Evolutionary conservation across 2,888 invertebrate genomes (phyloP).

Genomic region (Tanaodytes sp.): DNA sequence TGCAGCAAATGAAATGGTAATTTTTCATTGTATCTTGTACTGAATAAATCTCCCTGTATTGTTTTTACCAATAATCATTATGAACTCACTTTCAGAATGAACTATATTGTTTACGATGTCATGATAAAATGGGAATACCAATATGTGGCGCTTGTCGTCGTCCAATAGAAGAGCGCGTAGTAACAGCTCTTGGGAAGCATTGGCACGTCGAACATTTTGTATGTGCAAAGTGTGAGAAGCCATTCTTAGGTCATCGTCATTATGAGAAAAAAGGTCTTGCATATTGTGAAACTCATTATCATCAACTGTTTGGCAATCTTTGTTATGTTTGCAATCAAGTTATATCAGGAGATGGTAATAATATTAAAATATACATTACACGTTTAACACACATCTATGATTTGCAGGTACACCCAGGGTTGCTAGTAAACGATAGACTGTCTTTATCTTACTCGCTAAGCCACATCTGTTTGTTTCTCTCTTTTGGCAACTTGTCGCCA

Average conservation of each 20-base stretch:
- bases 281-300: slow-evolving; percentile 99
- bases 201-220: slow-evolving; percentile 99
- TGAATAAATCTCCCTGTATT: neutral
- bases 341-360: slow-evolving; percentile 93
- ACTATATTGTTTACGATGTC: slow-evolving; percentile 96
- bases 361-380: no score
- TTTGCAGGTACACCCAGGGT: no score
- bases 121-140: slow-evolving; percentile 99
- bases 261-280: slow-evolving; percentile 99
- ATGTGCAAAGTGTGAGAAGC: slow-evolving; percentile 99
- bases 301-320: slow-evolving; percentile 98
- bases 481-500: no score
- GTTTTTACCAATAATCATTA: neutral
- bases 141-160: slow-evolving; percentile 99
- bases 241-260: slow-evolving; percentile 98
- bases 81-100: slow-evolving; percentile 81
- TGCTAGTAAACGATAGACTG: no score
- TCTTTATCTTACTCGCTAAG: no score
- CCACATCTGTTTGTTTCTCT: no score
- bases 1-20: slow-evolving; percentile 90
- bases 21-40: neutral
- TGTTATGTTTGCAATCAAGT: slow-evolving; percentile 99
- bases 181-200: slow-evolving; percentile 97
- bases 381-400: no score
- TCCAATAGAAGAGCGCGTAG: slow-evolving; percentile 98